phyloP scores from a whole-genome alignment of 2,888 invertebrate genomes.

The Pollenia amentaria region DNA sequence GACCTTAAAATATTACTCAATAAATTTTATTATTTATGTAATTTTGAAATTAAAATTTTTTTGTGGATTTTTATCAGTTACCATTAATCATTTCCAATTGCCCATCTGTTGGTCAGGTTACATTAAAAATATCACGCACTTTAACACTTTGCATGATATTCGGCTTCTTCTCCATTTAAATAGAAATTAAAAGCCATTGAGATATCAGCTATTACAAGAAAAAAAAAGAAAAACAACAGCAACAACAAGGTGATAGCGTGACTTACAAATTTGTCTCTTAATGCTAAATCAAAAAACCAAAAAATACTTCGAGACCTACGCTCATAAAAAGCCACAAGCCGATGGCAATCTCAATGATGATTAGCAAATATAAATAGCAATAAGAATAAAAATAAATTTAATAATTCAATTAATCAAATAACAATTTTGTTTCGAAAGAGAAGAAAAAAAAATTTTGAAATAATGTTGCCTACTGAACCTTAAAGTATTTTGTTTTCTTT shows the following conservation, averaged over 20 bases:
- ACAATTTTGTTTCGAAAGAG: background rate
- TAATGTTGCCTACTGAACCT: background rate
- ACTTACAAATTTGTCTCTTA: conserved; percentile 5
- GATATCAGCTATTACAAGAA: background rate
- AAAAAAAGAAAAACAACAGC: background rate
- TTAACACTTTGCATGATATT: conserved; percentile 29
- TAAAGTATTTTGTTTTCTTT: background rate
- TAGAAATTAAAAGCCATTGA: background rate
- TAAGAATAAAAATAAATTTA: background rate
- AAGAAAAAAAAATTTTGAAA: background rate
- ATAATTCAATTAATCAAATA: conserved; percentile 8
- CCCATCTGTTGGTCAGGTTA: background rate
- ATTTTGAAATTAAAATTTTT: too few relatives aligned
- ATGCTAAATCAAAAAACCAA: background rate
- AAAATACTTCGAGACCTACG: background rate
- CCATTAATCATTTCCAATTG: background rate
- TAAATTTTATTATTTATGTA: too few relatives aligned
- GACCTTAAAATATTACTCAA: too few relatives aligned
- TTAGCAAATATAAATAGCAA: background rate
- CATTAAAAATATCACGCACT: conserved; percentile 24
- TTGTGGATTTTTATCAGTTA: too few relatives aligned
- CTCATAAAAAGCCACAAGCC: background rate
- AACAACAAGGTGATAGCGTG: conserved; percentile 31
- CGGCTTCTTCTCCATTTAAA: background rate
- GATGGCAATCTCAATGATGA: background rate